Conservation (phyloP, 2,113 vertebrate genomes). For the Candoia aspera region DNA sequence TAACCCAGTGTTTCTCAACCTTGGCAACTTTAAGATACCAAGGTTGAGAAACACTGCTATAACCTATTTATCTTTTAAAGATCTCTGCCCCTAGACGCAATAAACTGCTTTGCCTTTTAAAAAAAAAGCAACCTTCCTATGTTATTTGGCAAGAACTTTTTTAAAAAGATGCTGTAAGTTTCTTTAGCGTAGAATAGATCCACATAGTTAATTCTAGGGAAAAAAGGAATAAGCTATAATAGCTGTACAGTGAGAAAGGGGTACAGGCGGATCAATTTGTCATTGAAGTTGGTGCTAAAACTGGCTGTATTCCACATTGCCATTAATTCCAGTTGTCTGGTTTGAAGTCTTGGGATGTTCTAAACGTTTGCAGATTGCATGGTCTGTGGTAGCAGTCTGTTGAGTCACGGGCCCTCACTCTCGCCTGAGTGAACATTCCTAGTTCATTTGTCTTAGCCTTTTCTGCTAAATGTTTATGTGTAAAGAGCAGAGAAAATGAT, state of each 20-base stretch:
- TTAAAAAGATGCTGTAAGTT: background rate
- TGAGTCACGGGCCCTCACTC: slow-evolving; percentile 28
- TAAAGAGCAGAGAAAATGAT: background rate
- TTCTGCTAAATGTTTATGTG: slow-evolving; percentile 2
- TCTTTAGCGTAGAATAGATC: background rate
- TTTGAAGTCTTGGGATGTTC: slow-evolving; percentile 8
- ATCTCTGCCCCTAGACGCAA: slow-evolving; percentile 3
- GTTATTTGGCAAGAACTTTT: background rate
- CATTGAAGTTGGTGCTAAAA: slow-evolving; percentile 7
- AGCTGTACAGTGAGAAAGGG: slow-evolving; percentile 2
- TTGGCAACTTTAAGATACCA: too few species aligned
- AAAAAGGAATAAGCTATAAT: slow-evolving; percentile 13
- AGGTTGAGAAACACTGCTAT: too few species aligned
- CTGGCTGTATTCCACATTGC: slow-evolving; percentile 8
- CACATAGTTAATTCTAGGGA: background rate
- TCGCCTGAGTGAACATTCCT: background rate
- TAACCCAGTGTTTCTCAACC: too few species aligned
- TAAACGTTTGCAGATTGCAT: slow-evolving; percentile 1
- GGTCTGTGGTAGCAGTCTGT: background rate
- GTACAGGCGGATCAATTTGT: background rate
- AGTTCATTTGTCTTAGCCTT: background rate
- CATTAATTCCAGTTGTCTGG: slow-evolving; percentile 15
- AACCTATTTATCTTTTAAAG: background rate
- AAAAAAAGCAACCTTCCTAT: background rate
- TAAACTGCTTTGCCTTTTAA: slow-evolving; percentile 33